Conservation (phyloP, 2,888 invertebrate genomes). For the Mesorhabditis sp. region DNA sequence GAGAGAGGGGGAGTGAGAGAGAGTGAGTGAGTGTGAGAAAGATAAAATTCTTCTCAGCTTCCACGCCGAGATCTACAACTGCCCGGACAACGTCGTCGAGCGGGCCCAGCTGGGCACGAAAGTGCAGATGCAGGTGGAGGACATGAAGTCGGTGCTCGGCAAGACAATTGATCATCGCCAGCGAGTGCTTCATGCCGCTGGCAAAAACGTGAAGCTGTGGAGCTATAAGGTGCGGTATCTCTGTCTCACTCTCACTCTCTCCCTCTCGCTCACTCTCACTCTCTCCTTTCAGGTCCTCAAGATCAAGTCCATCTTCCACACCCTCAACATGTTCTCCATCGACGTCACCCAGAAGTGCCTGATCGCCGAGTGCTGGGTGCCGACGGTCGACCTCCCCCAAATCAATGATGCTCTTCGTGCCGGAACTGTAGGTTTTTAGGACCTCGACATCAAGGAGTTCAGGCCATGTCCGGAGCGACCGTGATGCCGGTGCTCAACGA, state of each 20-base stretch:
- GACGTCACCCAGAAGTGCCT: slow-evolving; percentile 98
- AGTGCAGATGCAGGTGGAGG: slow-evolving; percentile 89
- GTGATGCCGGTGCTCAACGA: slow-evolving; percentile 92
- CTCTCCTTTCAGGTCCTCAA: slow-evolving; percentile 71
- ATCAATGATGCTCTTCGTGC: slow-evolving; percentile 80
- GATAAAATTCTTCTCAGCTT: slow-evolving; percentile 63
- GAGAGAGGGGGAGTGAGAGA: neutral
- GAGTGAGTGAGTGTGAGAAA: neutral
- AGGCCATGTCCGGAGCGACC: slow-evolving; percentile 88
- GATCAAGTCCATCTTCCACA: slow-evolving; percentile 96
- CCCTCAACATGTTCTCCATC: slow-evolving; percentile 92
- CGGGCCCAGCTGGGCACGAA: slow-evolving; percentile 90
- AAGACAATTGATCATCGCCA: slow-evolving; percentile 97
- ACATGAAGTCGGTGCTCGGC: slow-evolving; percentile 86
- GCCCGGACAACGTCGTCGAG: slow-evolving; percentile 91
- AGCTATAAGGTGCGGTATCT: slow-evolving; percentile 71
- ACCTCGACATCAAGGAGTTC: slow-evolving; percentile 21
- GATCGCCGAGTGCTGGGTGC: slow-evolving; percentile 97
- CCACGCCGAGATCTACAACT: slow-evolving; percentile 84
- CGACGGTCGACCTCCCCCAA: slow-evolving; percentile 78
- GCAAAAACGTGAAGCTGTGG: slow-evolving; percentile 96
- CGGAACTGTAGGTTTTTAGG: slow-evolving; percentile 73
- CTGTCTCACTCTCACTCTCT: neutral
- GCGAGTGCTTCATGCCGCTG: slow-evolving; percentile 89
- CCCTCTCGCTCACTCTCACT: no score